A percentile compares a stretch with the other conserved stretches of the same genome.
phyloP scores from a whole-genome alignment of 1,140 invertebrate genomes.

The Cataglyphis hispanica region DNA sequence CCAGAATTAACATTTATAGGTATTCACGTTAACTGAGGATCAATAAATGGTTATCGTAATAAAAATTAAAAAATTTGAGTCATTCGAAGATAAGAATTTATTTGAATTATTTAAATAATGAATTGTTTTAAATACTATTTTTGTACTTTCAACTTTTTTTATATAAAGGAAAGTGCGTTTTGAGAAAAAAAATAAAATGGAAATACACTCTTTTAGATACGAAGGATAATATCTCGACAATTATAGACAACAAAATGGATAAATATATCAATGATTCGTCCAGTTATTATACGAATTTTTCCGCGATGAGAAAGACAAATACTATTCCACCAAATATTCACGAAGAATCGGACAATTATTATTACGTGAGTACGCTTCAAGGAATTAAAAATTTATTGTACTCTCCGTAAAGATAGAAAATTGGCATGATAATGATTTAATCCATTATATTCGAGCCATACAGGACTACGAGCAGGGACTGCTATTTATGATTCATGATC shows the following conservation, averaged over 20 bases:
- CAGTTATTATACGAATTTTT: neutral
- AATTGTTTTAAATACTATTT: neutral
- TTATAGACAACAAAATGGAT: neutral
- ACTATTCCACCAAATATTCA: neutral
- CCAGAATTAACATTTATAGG: constrained; percentile 3
- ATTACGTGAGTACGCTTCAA: constrained; percentile 25
- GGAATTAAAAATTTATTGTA: neutral
- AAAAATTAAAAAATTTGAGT: neutral
- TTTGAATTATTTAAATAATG: neutral
- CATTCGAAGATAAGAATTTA: neutral
- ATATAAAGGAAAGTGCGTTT: too few relatives aligned
- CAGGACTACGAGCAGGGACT: constrained; percentile 17
- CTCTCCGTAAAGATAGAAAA: neutral
- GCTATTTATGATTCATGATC: neutral
- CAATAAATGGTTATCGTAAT: neutral
- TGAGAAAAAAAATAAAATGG: too few relatives aligned
- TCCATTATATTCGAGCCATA: neutral
- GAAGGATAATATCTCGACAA: neutral
- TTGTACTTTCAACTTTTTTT: neutral
- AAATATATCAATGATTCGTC: constrained; percentile 8
- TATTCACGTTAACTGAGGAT: constrained; percentile 1
- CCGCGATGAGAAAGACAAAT: neutral
- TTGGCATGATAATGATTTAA: neutral
- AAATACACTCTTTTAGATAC: neutral
- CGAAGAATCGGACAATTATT: constrained; percentile 18